A percentile compares a stretch with the other conserved stretches of the same genome.
These are phyloP conservation scores for Clamator glandarius DNA, from an alignment of 2,797 vertebrate genomes.

Conservation along the genomic window DNA sequence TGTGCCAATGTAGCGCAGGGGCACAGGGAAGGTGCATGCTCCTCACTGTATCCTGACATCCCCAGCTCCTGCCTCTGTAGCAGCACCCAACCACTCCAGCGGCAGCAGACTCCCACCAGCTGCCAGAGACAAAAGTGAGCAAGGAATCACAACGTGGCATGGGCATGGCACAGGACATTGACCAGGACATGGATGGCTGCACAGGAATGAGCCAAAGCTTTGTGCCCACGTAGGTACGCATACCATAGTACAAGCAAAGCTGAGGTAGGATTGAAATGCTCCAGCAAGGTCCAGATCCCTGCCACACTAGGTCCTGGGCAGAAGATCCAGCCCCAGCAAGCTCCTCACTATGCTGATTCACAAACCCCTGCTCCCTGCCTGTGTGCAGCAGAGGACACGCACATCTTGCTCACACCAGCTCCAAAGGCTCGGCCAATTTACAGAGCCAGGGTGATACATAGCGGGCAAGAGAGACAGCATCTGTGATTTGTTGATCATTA, in stretches of 20 bases:
- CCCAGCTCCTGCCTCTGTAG: background rate
- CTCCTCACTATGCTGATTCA: background rate
- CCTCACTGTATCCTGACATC: background rate
- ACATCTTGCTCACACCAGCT: rapidly evolving
- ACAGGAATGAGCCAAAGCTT: background rate
- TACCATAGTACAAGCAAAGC: background rate
- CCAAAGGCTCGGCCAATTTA: background rate
- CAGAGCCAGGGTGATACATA: background rate
- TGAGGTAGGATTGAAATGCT: background rate
- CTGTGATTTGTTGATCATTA: slow-evolving; percentile 34
- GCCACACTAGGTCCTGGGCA: background rate
- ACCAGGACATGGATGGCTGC: background rate
- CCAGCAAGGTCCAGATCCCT: background rate
- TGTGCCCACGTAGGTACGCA: background rate
- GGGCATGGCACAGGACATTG: rapidly evolving
- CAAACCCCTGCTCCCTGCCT: background rate
- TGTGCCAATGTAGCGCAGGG: background rate
- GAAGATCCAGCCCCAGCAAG: background rate
- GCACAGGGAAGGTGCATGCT: background rate
- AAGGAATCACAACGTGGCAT: rapidly evolving
- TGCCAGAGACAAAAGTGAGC: background rate
- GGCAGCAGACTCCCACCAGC: background rate
- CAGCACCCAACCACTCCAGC: background rate
- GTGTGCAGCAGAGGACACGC: background rate
- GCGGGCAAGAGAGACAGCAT: background rate